phyloP scores from a whole-genome alignment of 92 coral and sea anemone genomes.

The Umimayanthus kanabou region DNA sequence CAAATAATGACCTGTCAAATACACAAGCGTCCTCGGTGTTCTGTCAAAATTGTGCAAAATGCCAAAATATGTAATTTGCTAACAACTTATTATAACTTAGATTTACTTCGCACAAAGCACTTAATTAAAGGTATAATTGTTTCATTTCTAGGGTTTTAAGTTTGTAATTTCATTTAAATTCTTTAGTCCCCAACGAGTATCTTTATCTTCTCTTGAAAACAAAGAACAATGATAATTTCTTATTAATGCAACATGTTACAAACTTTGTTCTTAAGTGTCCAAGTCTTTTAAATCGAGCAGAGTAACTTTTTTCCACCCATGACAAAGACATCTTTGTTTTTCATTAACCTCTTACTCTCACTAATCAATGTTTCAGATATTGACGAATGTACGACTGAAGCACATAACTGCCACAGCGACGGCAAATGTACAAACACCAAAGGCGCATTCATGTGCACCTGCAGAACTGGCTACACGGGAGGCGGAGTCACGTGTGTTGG shows the following conservation, averaged over 20 bases:
- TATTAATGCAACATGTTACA: too few relatives aligned
- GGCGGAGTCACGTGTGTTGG: conserved; percentile 81
- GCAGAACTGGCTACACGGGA: conserved; percentile 83
- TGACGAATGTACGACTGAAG: conserved; percentile 52
- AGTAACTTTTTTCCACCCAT: not conserved
- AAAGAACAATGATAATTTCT: too few relatives aligned
- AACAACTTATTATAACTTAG: too few relatives aligned
- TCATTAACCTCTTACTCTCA: not conserved
- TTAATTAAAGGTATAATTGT: too few relatives aligned
- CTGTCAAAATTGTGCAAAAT: not conserved
- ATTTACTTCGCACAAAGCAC: too few relatives aligned
- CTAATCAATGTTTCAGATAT: conserved; percentile 46
- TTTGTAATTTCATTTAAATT: too few relatives aligned
- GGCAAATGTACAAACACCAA: conserved; percentile 51
- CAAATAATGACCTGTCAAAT: too few relatives aligned
- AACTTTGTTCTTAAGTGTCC: too few relatives aligned
- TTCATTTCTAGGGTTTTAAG: too few relatives aligned
- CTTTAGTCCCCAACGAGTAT: too few relatives aligned
- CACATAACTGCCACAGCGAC: conserved; percentile 60
- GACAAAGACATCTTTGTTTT: not conserved
- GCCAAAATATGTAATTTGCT: not conserved
- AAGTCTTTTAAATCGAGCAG: too few relatives aligned
- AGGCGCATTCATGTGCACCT: conserved; percentile 81
- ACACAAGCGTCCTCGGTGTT: not conserved
- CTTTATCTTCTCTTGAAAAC: too few relatives aligned